Evolutionary conservation across 2,888 invertebrate species (phyloP).

Genomic region (Dynastes maya): DNA sequence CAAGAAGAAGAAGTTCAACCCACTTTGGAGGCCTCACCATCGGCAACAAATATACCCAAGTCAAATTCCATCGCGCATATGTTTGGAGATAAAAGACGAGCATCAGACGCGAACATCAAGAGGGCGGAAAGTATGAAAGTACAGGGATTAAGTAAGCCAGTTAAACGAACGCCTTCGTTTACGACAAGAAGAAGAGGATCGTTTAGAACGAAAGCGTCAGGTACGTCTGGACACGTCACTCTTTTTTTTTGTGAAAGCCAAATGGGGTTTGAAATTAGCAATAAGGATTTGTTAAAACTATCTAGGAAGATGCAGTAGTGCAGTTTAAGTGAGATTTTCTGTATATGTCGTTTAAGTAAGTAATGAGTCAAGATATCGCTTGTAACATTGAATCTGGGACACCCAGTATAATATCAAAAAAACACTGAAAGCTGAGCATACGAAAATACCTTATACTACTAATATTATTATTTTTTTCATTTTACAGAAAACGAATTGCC

Average conservation of each 20-base stretch:
- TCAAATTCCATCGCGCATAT: constrained; percentile 76
- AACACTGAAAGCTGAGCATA: too few species aligned
- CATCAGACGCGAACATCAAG: constrained; percentile 79
- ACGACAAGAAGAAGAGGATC: constrained; percentile 93
- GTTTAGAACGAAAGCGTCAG: constrained; percentile 82
- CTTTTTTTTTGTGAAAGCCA: too few species aligned
- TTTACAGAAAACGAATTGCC: constrained; percentile 78
- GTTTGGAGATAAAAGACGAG: constrained; percentile 74
- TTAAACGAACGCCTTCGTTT: constrained; percentile 95
- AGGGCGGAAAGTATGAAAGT: constrained; percentile 93
- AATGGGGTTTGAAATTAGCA: too few species aligned
- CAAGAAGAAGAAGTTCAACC: constrained; percentile 47
- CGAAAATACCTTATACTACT: too few species aligned
- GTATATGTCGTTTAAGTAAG: too few species aligned
- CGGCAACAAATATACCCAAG: constrained; percentile 70
- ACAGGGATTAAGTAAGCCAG: constrained; percentile 78
- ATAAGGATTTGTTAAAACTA: too few species aligned
- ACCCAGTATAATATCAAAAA: too few species aligned
- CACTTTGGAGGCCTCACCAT: constrained; percentile 59
- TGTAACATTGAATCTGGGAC: too few species aligned
- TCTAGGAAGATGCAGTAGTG: too few species aligned
- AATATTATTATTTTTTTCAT: constrained; percentile 2
- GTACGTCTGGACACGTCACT: constrained; percentile 61
- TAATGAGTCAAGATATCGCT: too few species aligned
- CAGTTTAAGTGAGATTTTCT: too few species aligned